phyloP scores from a whole-genome alignment of 2,797 vertebrate species.

The Girardinus metallicus region DNA sequence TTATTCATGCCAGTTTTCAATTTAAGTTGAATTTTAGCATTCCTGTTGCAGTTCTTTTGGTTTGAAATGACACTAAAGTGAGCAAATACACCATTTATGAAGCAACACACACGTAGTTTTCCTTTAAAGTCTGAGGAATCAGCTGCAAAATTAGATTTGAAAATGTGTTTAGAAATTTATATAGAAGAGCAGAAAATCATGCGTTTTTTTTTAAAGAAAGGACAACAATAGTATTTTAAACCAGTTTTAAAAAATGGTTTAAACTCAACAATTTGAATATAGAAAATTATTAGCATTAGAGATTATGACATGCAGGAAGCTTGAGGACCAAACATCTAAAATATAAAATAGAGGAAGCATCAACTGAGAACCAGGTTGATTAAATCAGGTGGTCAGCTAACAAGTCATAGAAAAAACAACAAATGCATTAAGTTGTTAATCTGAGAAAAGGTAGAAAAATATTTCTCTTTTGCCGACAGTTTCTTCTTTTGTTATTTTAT shows the following conservation, averaged over 20 bases:
- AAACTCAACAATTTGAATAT: background rate
- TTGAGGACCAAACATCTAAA: background rate
- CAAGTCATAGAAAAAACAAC: background rate
- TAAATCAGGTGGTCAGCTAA: background rate
- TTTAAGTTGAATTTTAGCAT: background rate
- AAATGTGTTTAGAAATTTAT: background rate
- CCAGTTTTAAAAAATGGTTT: background rate
- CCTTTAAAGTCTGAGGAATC: background rate
- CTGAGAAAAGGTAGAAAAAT: background rate
- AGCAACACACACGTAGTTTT: background rate
- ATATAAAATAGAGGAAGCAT: background rate
- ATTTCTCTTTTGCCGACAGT: background rate
- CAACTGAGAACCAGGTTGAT: background rate
- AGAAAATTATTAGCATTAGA: background rate
- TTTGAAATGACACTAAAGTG: background rate
- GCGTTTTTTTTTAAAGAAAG: background rate
- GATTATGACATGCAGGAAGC: background rate
- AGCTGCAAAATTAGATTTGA: background rate
- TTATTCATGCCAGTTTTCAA: background rate
- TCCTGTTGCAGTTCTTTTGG: background rate
- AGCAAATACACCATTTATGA: background rate
- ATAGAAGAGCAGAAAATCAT: too few species aligned
- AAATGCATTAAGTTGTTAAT: background rate
- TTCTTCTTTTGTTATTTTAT: background rate
- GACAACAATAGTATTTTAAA: background rate